These are phyloP conservation scores for Dendrolimus pini DNA, from an alignment of 2,888 invertebrate genomes.

Conservation along the genomic window DNA sequence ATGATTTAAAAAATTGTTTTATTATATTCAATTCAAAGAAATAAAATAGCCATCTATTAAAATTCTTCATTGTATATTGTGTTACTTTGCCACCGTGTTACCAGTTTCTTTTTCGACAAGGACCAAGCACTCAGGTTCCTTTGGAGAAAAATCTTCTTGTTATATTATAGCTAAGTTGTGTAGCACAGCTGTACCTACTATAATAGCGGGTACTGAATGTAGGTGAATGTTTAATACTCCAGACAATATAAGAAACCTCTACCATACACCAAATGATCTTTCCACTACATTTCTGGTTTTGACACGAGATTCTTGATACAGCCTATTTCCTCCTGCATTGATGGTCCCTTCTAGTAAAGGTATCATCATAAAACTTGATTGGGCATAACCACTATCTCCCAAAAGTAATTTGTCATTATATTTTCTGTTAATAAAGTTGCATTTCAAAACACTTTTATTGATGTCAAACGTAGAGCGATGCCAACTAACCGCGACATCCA, in stretches of 20 bases:
- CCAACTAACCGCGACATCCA: constrained; percentile 7
- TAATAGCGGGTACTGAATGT: constrained; percentile 3
- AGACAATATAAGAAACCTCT: not conserved
- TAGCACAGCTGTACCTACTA: constrained; percentile 3
- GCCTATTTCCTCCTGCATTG: constrained; percentile 5
- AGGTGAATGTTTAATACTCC: not conserved
- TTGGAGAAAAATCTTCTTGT: not conserved
- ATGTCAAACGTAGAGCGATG: constrained; percentile 6
- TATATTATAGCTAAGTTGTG: not conserved
- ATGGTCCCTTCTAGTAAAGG: constrained; percentile 3
- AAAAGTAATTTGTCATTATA: constrained; percentile 3
- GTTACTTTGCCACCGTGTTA: not conserved
- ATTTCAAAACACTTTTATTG: constrained; percentile 3
- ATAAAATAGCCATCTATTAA: not conserved
- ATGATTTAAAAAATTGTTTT: not conserved
- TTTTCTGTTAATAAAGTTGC: constrained; percentile 1
- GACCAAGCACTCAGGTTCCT: not conserved
- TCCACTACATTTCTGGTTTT: not conserved
- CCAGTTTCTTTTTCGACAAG: not conserved
- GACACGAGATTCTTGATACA: constrained; percentile 3
- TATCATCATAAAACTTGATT: constrained; percentile 6
- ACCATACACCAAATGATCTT: not conserved
- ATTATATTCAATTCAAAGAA: not conserved
- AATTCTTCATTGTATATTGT: not conserved
- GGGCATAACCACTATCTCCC: constrained; percentile 7